Conservation (phyloP, 1,140 invertebrate genomes). For the Lasioglossum baleicum region DNA sequence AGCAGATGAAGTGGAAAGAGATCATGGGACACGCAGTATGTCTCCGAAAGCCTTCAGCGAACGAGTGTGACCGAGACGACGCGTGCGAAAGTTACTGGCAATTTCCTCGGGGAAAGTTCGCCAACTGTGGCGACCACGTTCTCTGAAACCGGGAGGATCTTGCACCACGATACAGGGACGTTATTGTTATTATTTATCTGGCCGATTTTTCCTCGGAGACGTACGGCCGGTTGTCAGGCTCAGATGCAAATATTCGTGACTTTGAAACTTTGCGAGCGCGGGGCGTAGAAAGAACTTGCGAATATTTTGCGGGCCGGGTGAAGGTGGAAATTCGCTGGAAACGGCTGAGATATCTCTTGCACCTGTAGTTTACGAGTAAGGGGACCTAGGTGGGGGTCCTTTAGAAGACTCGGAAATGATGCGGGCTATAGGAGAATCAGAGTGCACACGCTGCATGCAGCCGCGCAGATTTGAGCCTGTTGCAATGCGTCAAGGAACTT, state of each 20-base stretch:
- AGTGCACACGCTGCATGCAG: no score
- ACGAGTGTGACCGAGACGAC: not conserved
- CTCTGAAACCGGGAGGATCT: no score
- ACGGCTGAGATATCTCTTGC: not conserved
- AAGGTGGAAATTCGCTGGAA: constrained; percentile 19
- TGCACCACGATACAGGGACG: not conserved
- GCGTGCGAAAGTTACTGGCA: not conserved
- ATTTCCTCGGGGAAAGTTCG: constrained; percentile 13
- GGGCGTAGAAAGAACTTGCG: constrained; percentile 7
- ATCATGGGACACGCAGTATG: not conserved
- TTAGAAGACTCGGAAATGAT: constrained; percentile 2
- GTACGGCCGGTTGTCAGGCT: constrained; percentile 42
- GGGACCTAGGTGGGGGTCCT: not conserved
- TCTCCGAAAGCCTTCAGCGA: not conserved
- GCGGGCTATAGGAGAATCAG: no score
- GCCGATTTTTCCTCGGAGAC: constrained; percentile 48
- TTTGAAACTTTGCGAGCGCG: constrained; percentile 51
- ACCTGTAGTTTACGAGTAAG: constrained; percentile 24
- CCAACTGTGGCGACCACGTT: not conserved
- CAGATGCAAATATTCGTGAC: constrained; percentile 55
- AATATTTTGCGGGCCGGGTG: constrained; percentile 1
- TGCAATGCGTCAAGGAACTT: no score
- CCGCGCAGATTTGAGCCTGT: no score
- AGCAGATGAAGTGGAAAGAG: no score
- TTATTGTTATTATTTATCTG: constrained; percentile 57